Conservation (phyloP, 1,140 invertebrate genomes). For the Ceratitis capitata region DNA sequence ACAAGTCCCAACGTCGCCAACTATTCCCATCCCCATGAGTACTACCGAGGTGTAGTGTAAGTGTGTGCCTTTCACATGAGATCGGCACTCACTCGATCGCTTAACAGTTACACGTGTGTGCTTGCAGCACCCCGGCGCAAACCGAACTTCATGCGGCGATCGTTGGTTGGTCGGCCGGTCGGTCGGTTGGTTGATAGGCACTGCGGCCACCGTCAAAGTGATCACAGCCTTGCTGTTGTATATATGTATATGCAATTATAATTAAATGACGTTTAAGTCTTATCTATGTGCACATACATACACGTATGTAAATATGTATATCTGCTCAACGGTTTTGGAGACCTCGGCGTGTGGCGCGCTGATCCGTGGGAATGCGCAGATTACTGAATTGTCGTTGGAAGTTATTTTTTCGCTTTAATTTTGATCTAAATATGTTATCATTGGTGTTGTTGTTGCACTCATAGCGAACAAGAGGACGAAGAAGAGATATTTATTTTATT, state of each 20-base stretch:
- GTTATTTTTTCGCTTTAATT: neutral
- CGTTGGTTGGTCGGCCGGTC: too few species aligned
- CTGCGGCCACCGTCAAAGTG: neutral
- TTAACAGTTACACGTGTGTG: neutral
- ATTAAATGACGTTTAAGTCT: neutral
- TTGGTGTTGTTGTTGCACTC: neutral
- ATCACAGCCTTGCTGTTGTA: constrained; percentile 37
- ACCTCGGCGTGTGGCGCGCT: constrained; percentile 11
- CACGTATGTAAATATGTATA: too few species aligned
- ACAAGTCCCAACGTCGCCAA: neutral
- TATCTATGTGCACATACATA: too few species aligned
- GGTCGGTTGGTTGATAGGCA: neutral
- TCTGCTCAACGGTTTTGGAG: neutral
- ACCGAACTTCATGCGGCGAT: constrained; percentile 8
- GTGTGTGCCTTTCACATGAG: too few species aligned
- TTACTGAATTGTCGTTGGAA: neutral
- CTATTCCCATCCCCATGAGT: neutral
- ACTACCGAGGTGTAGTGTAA: too few species aligned
- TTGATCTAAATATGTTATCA: constrained; percentile 18
- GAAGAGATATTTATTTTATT: too few species aligned
- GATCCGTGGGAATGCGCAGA: neutral
- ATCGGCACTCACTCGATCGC: neutral
- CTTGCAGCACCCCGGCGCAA: neutral
- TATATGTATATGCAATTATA: neutral
- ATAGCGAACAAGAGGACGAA: neutral